Evolutionary conservation across 2,888 invertebrate genomes (phyloP), one percentile per base, ranked within the genome.

Genomic region (Gymnocheta viridis): DNA sequence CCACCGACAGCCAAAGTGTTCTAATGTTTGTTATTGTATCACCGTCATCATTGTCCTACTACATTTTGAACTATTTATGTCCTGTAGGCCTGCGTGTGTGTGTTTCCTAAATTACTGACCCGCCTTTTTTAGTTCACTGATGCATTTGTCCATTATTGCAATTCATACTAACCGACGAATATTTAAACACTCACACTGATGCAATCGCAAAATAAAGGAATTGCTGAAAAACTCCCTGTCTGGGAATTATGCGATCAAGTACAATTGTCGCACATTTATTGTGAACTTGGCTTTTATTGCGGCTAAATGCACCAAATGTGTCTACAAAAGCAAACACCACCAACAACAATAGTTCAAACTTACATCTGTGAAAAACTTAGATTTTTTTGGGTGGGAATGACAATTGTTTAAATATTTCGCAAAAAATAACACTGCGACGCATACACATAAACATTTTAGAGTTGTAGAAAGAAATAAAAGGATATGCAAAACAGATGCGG

Each of bases 221-320:
- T 51, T 66, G 70, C 27, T 62, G 22, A 54, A 51, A 73, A 72
- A 73, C 86, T 77, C 85, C 87, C 88, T 84, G 89, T 89, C 88
- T 88, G 89, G 88, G 89, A 89, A 89, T 88, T 89, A 87, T 88
- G 87, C 80, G 86, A 85, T 86, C 85, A 81, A 81, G 86, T 86
- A 86, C 87, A 86, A 85, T 86, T 86, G 86, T 86, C 87, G 84
- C 86, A 84, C 77, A 87, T 86, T 87, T 86, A 87, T 87, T 85
- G 84, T 78, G 83, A 86, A 85, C 86, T 86, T 82, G 78, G 85
- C 87, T 82, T 87, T 86, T 47, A 85, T 82, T 85, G 82, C 67
- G 85, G 76, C 82, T 84, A 87, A 87, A 87, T 86, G 85, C 85
- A 81, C 82, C 85, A 87, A 87, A 87, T 88, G 84, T 77, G 84